phyloP scores from a whole-genome alignment of 2,113 vertebrate genomes.

The Tetrao urogallus region DNA sequence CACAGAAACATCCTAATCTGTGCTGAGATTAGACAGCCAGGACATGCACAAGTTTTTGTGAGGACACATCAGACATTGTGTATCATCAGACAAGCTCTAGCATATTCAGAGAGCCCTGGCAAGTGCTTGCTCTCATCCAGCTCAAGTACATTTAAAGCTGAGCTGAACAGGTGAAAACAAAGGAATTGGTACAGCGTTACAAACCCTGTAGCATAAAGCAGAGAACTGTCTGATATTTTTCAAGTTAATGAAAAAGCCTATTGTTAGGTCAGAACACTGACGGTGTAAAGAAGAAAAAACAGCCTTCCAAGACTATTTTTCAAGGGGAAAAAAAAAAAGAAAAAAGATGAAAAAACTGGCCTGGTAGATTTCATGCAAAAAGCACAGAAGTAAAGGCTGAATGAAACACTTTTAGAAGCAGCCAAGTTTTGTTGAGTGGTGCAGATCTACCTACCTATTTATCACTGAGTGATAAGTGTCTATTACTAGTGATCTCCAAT shows the following conservation, averaged over 20 bases:
- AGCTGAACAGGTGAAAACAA: not conserved
- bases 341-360: not conserved
- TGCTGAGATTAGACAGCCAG: not conserved
- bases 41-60: not conserved
- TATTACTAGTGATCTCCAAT: not conserved
- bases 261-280: not conserved
- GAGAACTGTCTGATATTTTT: not conserved
- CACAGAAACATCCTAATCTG: too few relatives aligned
- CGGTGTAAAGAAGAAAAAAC: not conserved
- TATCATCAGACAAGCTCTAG: not conserved
- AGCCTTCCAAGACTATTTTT: not conserved
- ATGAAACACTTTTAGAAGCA: not conserved
- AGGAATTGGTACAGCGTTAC: rapidly evolving
- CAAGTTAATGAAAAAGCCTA: not conserved
- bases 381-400: not conserved
- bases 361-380: not conserved
- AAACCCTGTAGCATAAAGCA: not conserved
- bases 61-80: rapidly evolving
- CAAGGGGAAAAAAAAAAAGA: not conserved
- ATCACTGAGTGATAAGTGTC: not conserved
- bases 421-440: not conserved
- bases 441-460: not conserved
- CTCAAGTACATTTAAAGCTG: not conserved
- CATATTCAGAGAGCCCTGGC: rapidly evolving
- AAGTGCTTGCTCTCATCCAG: not conserved